Evolutionary conservation across 2,888 invertebrate genomes (phyloP).

Genomic region (Copidosoma aretas): DNA sequence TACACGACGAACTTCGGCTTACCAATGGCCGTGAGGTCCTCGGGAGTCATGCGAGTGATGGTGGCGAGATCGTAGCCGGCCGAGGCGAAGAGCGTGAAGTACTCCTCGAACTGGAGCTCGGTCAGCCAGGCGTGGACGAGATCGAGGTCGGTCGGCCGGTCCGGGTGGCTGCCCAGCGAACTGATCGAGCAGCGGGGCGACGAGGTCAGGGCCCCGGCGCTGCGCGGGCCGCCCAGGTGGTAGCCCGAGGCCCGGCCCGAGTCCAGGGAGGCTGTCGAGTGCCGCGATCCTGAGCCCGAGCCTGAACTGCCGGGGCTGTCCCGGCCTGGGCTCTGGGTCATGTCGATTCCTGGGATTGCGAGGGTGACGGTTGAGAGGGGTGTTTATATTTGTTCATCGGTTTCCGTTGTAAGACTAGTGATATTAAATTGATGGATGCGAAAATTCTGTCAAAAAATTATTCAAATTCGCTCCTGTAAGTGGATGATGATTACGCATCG

Average conservation of each 20-base stretch:
- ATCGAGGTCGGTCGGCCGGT: constrained; percentile 76
- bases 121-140: constrained; percentile 94
- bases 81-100: constrained; percentile 88
- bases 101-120: constrained; percentile 93
- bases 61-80: constrained; percentile 98
- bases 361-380: background rate
- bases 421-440: too few relatives aligned
- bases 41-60: constrained; percentile 98
- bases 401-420: too few relatives aligned
- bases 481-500: too few relatives aligned
- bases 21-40: constrained; percentile 86
- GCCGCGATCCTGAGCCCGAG: constrained; percentile 86
- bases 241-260: constrained; percentile 90
- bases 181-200: constrained; percentile 78
- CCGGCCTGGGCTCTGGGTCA: constrained; percentile 79
- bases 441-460: too few relatives aligned
- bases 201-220: constrained; percentile 66
- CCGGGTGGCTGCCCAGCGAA: constrained; percentile 61
- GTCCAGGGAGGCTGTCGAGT: constrained; percentile 88
- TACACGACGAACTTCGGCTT: background rate
- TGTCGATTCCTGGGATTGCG: constrained; percentile 58
- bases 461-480: too few relatives aligned
- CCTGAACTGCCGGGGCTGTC: constrained; percentile 92
- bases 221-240: constrained; percentile 67
- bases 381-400: too few relatives aligned